Evolutionary conservation across 2,888 invertebrate genomes (phyloP).

Genomic region (Megastigmus dorsalis): DNA sequence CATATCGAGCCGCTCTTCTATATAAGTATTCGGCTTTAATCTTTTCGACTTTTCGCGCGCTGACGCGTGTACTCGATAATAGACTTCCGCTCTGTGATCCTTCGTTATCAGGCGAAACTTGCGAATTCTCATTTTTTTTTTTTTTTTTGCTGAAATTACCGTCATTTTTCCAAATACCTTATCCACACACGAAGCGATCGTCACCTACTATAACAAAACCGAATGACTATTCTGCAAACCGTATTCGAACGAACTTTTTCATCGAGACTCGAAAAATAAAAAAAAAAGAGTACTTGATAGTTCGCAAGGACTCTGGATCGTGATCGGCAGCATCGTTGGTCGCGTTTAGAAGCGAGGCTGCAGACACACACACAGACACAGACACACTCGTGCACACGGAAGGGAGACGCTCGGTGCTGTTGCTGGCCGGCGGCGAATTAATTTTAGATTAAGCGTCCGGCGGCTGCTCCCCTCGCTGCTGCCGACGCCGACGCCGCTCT

Average conservation of each 20-base stretch:
- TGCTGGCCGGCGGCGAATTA: slow-evolving; percentile 63
- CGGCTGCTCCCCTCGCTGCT: slow-evolving; percentile 54
- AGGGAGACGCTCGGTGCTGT: background rate
- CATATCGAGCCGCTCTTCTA: slow-evolving; percentile 57
- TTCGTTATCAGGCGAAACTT: too few relatives aligned
- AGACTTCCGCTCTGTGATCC: too few relatives aligned
- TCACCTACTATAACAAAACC: too few relatives aligned
- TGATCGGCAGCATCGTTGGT: background rate
- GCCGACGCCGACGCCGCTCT: background rate
- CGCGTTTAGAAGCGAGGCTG: background rate
- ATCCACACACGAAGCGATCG: too few relatives aligned
- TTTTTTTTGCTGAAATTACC: too few relatives aligned
- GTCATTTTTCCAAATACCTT: too few relatives aligned
- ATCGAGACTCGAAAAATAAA: background rate
- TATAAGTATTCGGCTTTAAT: slow-evolving; percentile 53
- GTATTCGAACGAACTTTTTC: background rate
- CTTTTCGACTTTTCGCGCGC: background rate
- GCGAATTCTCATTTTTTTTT: too few relatives aligned
- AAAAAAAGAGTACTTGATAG: background rate
- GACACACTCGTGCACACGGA: too few relatives aligned
- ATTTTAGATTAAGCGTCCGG: slow-evolving; percentile 71
- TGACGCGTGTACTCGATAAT: too few relatives aligned
- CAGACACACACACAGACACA: too few relatives aligned
- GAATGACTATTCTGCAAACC: too few relatives aligned
- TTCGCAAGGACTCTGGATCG: background rate